Base-by-base conservation (phyloP, 30 jellyfish, hydroid and myxozoan species). In the Hydractinia echinata region DNA sequence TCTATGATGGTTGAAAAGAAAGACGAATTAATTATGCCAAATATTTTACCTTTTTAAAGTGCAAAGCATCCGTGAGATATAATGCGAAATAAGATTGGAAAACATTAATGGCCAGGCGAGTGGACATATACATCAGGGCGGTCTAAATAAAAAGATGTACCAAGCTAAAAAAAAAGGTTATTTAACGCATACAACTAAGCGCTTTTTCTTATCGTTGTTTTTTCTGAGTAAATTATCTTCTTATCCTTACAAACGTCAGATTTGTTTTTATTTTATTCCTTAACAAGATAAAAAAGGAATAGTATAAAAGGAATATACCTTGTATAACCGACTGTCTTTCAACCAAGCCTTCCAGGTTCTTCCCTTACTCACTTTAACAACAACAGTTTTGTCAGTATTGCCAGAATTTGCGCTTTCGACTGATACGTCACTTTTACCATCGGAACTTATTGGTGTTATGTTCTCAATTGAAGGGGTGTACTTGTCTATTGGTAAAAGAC, bases 91-190 rank as follows among this genome's bases (percentile, higher is more conserved):
- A 89, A 11, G 97, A 70, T 19, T 85, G 89, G 16, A 92, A 89
- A 11, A 84, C 95, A 61, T 89, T 84, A 13, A 89, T 58, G 16
- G 97, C 81, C 70, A 89, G 55, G 61, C 97, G 76, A 2, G 97
- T 89, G 81, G 95, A 89, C 97, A 89, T 84, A 89, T 84, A 89
- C 21, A 89, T 69, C 66, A 89, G 56, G 3, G 93, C 97, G 89
- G 87, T 89, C 97, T 89, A 53, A 20, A 69, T 30, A 30, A 1
- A 30, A 30, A 30, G 44, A 30, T 30, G 44, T 30, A 30, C 44
- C 2, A 30, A 30, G 44, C 2, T 30, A 30, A 30, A 30, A 30
- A 30, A 30, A 30, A 30, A 30, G 1, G 44, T 30, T 30, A 30
- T 30, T 30, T 30, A 30, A 30, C 44, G 79, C 10, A 50, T 81